A percentile compares a stretch with the other conserved stretches of the same genome.
phyloP scores from a whole-genome alignment of 2,888 invertebrate genomes.

The Torymus tubicola region DNA sequence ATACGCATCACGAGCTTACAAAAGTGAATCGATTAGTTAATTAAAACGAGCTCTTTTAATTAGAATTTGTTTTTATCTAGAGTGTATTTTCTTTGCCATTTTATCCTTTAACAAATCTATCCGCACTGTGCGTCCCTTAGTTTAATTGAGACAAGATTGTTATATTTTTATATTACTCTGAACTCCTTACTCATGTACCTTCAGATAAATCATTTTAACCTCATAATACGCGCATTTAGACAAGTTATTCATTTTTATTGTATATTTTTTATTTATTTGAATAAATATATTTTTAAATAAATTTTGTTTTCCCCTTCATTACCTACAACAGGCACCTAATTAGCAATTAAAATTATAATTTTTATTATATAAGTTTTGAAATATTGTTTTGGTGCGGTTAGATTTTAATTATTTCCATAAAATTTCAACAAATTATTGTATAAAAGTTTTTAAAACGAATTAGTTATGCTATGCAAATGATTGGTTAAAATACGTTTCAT shows the following conservation, averaged over 20 bases:
- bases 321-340: conserved; percentile 55
- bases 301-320: conserved; percentile 64
- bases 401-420: too few species aligned
- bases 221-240: conserved; percentile 15
- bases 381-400: too few species aligned
- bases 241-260: conserved; percentile 40
- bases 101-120: conserved; percentile 34
- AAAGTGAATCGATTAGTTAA: conserved; percentile 12
- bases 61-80: conserved; percentile 39
- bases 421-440: too few species aligned
- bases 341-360: conserved; percentile 4
- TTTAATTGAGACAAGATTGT: conserved; percentile 20
- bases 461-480: too few species aligned
- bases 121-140: neutral
- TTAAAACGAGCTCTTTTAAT: conserved; percentile 39
- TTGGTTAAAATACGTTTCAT: too few species aligned
- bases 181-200: conserved; percentile 17
- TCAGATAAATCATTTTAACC: conserved; percentile 23
- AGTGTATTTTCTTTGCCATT: conserved; percentile 39
- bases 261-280: conserved; percentile 62
- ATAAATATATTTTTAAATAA: conserved; percentile 66
- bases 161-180: conserved; percentile 25
- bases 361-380: too few species aligned
- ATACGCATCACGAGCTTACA: conserved; percentile 15
- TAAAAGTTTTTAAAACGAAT: too few species aligned